phyloP scores from a whole-genome alignment of 1,140 invertebrate species.

The Drosophila pseudoananassae region DNA sequence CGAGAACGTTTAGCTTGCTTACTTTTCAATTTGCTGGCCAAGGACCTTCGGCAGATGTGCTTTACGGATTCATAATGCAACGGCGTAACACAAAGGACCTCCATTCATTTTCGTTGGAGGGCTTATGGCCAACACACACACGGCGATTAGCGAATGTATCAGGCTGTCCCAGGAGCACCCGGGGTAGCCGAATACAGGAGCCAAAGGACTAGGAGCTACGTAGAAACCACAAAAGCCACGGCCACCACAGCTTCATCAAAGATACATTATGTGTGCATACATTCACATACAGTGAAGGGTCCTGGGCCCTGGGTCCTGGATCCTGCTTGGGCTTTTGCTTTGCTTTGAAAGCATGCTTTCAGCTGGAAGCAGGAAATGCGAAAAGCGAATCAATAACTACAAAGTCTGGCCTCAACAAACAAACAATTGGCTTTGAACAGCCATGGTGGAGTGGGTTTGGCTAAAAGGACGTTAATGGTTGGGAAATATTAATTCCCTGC shows the following conservation, averaged over 20 bases:
- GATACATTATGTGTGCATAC: conserved; percentile 47
- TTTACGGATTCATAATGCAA: conserved; percentile 58
- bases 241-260: conserved; percentile 46
- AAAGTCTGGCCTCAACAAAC: conserved; percentile 13
- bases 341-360: conserved; percentile 3
- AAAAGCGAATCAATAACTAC: conserved; percentile 38
- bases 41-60: conserved; percentile 42
- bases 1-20: conserved; percentile 75
- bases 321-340: not conserved
- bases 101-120: conserved; percentile 16
- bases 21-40: conserved; percentile 64
- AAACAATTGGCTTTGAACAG: conserved; percentile 5
- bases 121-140: conserved; percentile 35
- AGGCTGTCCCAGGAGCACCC: not conserved
- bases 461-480: not conserved
- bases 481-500: not conserved
- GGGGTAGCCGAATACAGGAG: not conserved
- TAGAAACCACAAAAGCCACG: conserved; percentile 32
- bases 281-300: conserved; percentile 22
- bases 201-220: not conserved
- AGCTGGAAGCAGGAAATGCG: conserved; percentile 22
- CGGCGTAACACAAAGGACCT: conserved; percentile 52
- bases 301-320: not conserved
- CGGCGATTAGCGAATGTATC: conserved; percentile 57
- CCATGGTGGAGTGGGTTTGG: not conserved